phyloP scores from a whole-genome alignment of 2,888 invertebrate genomes.

The Itoplectis maculator region DNA sequence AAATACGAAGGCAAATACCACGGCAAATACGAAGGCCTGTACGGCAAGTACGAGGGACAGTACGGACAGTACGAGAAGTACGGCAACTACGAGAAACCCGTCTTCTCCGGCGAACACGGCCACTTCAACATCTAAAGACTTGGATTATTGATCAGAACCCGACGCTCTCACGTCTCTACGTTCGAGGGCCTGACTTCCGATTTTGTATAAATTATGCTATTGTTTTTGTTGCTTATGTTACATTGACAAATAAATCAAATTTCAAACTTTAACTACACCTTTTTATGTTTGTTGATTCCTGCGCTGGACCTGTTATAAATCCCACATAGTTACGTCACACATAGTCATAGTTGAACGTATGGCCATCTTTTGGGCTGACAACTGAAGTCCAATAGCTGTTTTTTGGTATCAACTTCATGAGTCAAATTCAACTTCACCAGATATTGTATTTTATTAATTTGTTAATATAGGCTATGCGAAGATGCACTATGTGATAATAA shows the following conservation, averaged over 20 bases:
- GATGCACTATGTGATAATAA: too few relatives aligned
- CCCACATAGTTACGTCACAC: background rate
- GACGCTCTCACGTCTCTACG: slow-evolving; percentile 25
- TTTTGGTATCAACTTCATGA: too few relatives aligned
- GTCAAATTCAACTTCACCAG: too few relatives aligned
- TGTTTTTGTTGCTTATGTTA: slow-evolving; percentile 44
- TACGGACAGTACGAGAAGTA: slow-evolving; percentile 52
- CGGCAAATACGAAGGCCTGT: slow-evolving; percentile 50
- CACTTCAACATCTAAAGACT: slow-evolving; percentile 59
- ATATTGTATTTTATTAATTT: too few relatives aligned
- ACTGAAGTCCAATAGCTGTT: too few relatives aligned
- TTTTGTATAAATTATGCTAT: slow-evolving; percentile 35
- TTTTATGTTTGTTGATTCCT: background rate
- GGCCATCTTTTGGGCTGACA: too few relatives aligned
- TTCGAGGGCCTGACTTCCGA: slow-evolving; percentile 42
- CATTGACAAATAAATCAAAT: slow-evolving; percentile 48
- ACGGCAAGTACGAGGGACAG: slow-evolving; percentile 40
- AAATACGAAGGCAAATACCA: slow-evolving; percentile 31
- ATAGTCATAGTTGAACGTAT: background rate
- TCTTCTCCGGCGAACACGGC: slow-evolving; percentile 32
- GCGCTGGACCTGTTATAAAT: background rate
- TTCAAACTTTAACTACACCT: slow-evolving; percentile 24
- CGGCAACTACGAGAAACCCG: slow-evolving; percentile 61
- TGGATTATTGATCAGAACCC: slow-evolving; percentile 24
- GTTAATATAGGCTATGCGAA: too few relatives aligned